Evolutionary conservation across 2,797 vertebrate genomes (phyloP).

Genomic region (Rhabdomys pumilio): DNA sequence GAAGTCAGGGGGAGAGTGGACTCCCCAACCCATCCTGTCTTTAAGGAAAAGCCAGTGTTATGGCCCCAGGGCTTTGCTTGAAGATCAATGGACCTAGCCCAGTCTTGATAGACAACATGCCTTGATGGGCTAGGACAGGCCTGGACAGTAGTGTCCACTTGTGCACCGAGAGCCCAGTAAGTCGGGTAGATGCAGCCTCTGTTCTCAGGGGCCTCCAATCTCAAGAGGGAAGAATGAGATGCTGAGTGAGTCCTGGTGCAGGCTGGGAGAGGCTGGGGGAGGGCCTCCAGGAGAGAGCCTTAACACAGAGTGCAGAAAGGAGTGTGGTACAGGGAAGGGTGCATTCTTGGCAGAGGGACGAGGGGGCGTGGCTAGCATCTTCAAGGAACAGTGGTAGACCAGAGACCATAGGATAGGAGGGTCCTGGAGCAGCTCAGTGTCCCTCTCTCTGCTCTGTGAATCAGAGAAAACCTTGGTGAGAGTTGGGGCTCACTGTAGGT

Average conservation of each 20-base stretch:
- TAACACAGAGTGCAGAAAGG: neutral
- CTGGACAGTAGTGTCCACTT: neutral
- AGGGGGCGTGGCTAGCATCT: neutral
- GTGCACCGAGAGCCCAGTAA: neutral
- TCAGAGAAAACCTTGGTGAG: neutral
- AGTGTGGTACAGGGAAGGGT: neutral
- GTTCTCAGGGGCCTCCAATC: neutral
- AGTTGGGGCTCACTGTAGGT: neutral
- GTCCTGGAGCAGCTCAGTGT: no score
- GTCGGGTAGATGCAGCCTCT: no score
- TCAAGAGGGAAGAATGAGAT: no score
- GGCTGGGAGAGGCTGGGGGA: neutral
- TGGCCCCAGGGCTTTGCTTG: neutral
- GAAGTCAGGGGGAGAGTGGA: no score
- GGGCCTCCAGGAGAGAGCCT: no score
- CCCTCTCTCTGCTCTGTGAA: neutral
- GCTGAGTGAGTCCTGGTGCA: neutral
- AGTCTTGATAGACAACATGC: neutral
- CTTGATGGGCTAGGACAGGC: neutral
- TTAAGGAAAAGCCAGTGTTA: neutral
- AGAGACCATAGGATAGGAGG: neutral
- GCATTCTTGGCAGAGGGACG: neutral
- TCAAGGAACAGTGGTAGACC: no score
- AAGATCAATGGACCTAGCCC: neutral
- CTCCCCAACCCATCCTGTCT: neutral